Evolutionary conservation across 1,140 invertebrate genomes (phyloP).

Genomic region (Neodiprion lecontei): DNA sequence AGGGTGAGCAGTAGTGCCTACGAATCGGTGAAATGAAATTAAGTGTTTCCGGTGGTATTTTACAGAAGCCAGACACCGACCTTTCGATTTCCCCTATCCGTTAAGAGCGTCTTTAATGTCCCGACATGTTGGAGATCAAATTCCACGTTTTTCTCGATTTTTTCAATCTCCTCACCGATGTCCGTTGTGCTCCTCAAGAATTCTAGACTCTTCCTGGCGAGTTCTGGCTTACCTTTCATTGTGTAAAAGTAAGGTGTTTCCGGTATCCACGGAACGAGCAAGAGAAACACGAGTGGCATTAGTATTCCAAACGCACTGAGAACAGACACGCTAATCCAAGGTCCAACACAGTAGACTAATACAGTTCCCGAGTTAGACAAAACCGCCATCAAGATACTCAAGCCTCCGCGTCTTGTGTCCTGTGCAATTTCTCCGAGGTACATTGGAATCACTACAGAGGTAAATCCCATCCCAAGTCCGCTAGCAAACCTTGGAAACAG

Average conservation of each 20-base stretch:
- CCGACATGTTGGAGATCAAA: conserved; percentile 58
- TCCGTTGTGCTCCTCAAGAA: conserved; percentile 63
- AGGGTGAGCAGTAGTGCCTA: conserved; percentile 67
- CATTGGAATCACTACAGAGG: conserved; percentile 67
- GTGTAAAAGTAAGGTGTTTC: conserved; percentile 60
- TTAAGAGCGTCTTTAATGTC: conserved; percentile 64
- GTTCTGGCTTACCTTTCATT: conserved; percentile 25
- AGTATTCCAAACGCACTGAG: conserved; percentile 53
- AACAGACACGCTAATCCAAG: conserved; percentile 42
- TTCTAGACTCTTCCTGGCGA: conserved; percentile 60
- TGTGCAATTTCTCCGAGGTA: conserved; percentile 70
- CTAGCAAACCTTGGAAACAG: conserved; percentile 47
- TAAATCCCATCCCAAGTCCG: conserved; percentile 70
- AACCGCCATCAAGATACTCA: conserved; percentile 68
- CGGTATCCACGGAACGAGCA: conserved; percentile 58
- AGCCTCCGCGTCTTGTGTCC: conserved; percentile 68
- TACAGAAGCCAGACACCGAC: conserved; percentile 6
- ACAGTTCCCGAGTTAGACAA: conserved; percentile 61
- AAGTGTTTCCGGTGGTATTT: no score
- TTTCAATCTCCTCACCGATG: conserved; percentile 66
- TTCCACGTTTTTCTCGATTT: conserved; percentile 65
- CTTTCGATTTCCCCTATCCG: conserved; percentile 65
- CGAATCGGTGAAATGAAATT: background rate
- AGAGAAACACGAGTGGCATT: conserved; percentile 53
- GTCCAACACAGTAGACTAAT: conserved; percentile 59